Base-by-base conservation (phyloP, 1,140 invertebrate species). In the Notospermus geniculatus region DNA sequence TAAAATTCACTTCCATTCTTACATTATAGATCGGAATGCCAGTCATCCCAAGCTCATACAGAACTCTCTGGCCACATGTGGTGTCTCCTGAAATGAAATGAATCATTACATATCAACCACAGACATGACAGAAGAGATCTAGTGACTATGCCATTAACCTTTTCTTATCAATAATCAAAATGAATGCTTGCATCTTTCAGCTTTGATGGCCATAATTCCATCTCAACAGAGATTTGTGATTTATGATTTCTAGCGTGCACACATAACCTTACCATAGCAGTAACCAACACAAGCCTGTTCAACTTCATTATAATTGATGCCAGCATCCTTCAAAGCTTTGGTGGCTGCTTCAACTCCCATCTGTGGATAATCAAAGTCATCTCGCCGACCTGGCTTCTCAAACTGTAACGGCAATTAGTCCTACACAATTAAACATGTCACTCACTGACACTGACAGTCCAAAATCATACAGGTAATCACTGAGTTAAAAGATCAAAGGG, bases 11-110 rank as follows among this genome's bases (percentile, higher is more conserved):
- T 7, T 5, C 23, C 11, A 30, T n/a, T 64, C 78, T 71, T 64
- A 85, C 95, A 85, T 99, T 99, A 82, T 91, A 95, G 63, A 99
- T 89, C 11, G 97, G 97, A 70, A 98, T 97, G 23, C 95, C 97
- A 46, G 89, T 97, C 85, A 98, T 88, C 41, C 97, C 97, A 41
- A 98, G 82, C 78, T 94, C 89, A 80, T 99, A 99, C 1, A 99
- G 71, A 0, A 92, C 91, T 68, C 95, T 84, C 83, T 99, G 96
- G 2, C 97, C 97, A 83, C 89, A 91, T 15, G 95, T 95, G 2
- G 96, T 97, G 76, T 98, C 97, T 7, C 94, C 87, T 88, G 62
- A 9, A 71, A 62, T 25, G 52, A 62, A 57, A 53, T 2, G 32
- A 25, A 28, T 28, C 1, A 43, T 30, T 45, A 58, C 29, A 17